Conservation (phyloP, 2,888 invertebrate species). For the Lycophotia porphyrea region DNA sequence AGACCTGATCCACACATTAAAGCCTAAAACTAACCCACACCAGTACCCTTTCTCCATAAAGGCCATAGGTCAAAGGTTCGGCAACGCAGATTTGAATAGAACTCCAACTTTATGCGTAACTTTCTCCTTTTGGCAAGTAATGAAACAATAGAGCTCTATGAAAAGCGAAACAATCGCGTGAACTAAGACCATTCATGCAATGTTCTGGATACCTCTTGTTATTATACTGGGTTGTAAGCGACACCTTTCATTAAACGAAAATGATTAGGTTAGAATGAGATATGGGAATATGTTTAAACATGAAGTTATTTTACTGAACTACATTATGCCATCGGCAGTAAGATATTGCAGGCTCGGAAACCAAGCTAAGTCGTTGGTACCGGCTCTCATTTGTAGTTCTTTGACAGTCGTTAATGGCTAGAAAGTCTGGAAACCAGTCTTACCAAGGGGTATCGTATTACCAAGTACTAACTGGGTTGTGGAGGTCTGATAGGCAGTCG, state of each 20-base stretch:
- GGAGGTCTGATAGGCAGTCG: too few species aligned
- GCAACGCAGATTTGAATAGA: conserved; percentile 24
- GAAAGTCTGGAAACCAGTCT: too few species aligned
- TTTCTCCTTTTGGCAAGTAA: conserved; percentile 20
- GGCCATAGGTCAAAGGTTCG: conserved; percentile 14
- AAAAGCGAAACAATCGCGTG: conserved; percentile 10
- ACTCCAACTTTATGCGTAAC: conserved; percentile 10
- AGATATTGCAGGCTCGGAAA: too few species aligned
- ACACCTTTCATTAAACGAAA: not conserved
- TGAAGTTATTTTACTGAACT: too few species aligned
- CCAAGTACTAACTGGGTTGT: too few species aligned
- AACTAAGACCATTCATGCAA: conserved; percentile 8
- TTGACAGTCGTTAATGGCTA: too few species aligned
- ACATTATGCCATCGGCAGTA: too few species aligned
- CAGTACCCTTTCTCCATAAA: conserved; percentile 5
- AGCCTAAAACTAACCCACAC: conserved; percentile 3
- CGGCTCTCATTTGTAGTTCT: too few species aligned
- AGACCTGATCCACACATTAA: not conserved
- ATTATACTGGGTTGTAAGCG: not conserved
- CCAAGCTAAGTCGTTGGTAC: not conserved
- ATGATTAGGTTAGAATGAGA: not conserved
- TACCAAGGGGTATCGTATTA: too few species aligned
- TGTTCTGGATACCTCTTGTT: not conserved
- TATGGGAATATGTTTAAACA: too few species aligned
- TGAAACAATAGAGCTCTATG: conserved; percentile 14